Evolutionary conservation across 1,140 invertebrate genomes (phyloP).

Genomic region (Heliconius hermathena): DNA sequence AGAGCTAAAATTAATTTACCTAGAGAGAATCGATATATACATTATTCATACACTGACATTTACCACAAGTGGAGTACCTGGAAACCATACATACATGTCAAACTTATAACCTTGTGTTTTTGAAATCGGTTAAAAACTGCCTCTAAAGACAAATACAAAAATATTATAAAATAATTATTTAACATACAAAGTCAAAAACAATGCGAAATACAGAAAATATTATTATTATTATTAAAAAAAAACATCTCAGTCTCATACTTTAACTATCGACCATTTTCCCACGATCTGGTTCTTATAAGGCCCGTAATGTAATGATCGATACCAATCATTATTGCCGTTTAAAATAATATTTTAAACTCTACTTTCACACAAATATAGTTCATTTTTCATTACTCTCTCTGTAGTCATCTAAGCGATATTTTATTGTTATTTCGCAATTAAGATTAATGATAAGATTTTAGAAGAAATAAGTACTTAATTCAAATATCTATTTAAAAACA

Average conservation of each 20-base stretch:
- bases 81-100: too few species aligned
- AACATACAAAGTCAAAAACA: conserved; percentile 8
- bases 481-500: conserved; percentile 75
- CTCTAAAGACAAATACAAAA: too few species aligned
- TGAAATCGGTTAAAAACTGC: too few species aligned
- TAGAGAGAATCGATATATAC: too few species aligned
- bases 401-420: conserved; percentile 64
- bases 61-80: too few species aligned
- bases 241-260: conserved; percentile 61
- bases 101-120: too few species aligned
- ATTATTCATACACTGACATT: too few species aligned
- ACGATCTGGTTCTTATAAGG: conserved; percentile 76
- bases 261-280: conserved; percentile 67
- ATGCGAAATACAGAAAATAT: conserved; percentile 19
- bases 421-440: conserved; percentile 80
- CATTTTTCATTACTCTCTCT: conserved; percentile 41
- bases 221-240: conserved; percentile 33
- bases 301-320: conserved; percentile 69
- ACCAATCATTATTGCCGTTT: conserved; percentile 60
- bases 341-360: conserved; percentile 56
- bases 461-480: conserved; percentile 77
- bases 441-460: conserved; percentile 79
- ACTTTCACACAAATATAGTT: conserved; percentile 16
- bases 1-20: too few species aligned
- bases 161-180: too few species aligned